Conservation (phyloP, 1,140 invertebrate species). For the Rhyzopertha dominica region DNA sequence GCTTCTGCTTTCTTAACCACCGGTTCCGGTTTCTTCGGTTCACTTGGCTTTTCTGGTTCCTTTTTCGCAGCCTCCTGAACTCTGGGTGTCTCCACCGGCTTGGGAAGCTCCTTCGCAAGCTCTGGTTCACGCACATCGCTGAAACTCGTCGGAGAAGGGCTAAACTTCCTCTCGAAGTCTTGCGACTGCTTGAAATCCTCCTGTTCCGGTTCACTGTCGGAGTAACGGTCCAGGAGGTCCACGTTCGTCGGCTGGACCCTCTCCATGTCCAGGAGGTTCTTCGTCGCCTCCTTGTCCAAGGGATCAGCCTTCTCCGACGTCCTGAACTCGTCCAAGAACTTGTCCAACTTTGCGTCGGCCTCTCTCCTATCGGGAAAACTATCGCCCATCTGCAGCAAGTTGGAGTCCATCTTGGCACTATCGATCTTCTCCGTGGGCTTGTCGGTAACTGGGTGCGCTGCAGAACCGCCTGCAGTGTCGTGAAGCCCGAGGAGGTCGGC, state of each 20-base stretch:
- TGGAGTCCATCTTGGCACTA: slow-evolving; percentile 30
- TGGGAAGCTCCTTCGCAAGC: slow-evolving; percentile 15
- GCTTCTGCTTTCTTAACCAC: slow-evolving; percentile 10
- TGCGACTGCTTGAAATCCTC: slow-evolving; percentile 32
- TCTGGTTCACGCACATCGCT: too few species aligned
- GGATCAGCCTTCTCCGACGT: slow-evolving; percentile 28
- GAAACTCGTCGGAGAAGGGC: slow-evolving; percentile 8
- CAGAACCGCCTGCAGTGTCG: slow-evolving; percentile 17
- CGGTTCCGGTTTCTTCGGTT: slow-evolving; percentile 8
- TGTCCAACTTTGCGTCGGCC: slow-evolving; percentile 32
- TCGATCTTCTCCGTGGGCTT: slow-evolving; percentile 22
- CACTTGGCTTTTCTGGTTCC: slow-evolving; percentile 21
- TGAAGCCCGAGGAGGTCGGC: slow-evolving; percentile 23
- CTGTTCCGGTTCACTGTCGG: slow-evolving; percentile 50
- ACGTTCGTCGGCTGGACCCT: slow-evolving; percentile 38
- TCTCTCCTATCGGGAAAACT: slow-evolving; percentile 31
- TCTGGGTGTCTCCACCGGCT: slow-evolving; percentile 28
- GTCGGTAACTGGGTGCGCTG: slow-evolving; percentile 19
- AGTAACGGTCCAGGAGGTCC: slow-evolving; percentile 49
- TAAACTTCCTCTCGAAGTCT: slow-evolving; percentile 28
- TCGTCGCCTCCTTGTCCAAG: slow-evolving; percentile 31
- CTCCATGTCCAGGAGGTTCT: slow-evolving; percentile 32
- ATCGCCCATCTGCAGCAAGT: slow-evolving; percentile 31
- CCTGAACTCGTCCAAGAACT: slow-evolving; percentile 30
- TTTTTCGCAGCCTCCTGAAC: slow-evolving; percentile 1